Conservation (phyloP, 2,797 vertebrate species). For the Pipistrellus nathusii region DNA sequence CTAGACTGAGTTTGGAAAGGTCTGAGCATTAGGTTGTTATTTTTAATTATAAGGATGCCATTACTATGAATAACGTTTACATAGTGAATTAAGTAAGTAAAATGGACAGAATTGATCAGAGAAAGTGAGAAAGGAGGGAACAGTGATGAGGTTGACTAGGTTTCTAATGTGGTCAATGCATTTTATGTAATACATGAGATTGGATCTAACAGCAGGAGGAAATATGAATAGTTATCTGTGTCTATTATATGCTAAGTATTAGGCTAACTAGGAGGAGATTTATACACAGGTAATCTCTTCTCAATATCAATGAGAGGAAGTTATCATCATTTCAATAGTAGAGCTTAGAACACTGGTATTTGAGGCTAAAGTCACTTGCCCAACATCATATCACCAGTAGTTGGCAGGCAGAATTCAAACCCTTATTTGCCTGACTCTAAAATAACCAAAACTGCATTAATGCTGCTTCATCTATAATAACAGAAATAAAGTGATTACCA, state of each 20-base stretch:
- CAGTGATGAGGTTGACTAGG: neutral
- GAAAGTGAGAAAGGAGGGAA: neutral
- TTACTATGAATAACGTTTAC: neutral
- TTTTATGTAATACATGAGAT: neutral
- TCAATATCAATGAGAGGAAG: neutral
- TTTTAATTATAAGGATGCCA: constrained; percentile 17
- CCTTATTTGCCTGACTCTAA: neutral
- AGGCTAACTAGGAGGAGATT: neutral
- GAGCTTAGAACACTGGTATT: neutral
- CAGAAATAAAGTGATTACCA: neutral
- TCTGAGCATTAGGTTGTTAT: too few relatives aligned
- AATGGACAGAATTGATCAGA: neutral
- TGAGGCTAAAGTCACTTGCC: neutral
- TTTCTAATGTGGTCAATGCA: neutral
- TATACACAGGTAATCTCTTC: neutral
- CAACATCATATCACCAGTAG: neutral
- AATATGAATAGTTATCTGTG: neutral
- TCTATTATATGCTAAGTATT: neutral
- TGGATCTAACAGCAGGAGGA: neutral
- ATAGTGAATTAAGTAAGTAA: neutral
- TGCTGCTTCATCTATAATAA: neutral
- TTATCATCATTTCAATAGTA: neutral
- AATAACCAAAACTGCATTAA: neutral
- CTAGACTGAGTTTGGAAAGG: neutral
- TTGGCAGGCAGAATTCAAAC: neutral